Base-by-base conservation (phyloP, 2,888 invertebrate species). In the Pharmacophagus antenor region DNA sequence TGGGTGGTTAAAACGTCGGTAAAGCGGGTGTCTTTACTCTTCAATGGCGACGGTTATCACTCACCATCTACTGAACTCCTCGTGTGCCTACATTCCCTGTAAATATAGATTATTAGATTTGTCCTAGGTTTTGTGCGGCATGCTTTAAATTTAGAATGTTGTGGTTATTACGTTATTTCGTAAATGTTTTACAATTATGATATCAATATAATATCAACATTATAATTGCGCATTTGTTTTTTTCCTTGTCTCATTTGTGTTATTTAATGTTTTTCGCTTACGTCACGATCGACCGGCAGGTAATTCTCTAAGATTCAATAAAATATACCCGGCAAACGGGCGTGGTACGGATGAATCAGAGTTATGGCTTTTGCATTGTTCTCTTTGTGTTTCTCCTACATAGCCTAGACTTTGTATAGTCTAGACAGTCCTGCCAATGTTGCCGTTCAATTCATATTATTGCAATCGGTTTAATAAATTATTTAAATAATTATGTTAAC, bases 331-430 rank as follows among this genome's bases (percentile, higher is more conserved):
- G 42, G 41, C 27, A 48, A 46, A n/a, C 18, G 54, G 59, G 58
- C 41, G 52, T 23, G 52, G 52, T 58, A 12, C 15, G 20, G 31
- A 31, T 60, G 59, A 60, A 31, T 60, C 52, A 60, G 59, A 31
- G 23, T 37, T 12, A 49, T 21, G 49, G 37, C 31, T 31, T n/a
- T 55, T 37, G 46, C 21, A 31, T 60, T 53, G 56, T 58, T 50
- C 55, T 58, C 41, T 59, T 59, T 59, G 58, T 59, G 20, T 44
- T 44, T 57, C 22, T 50, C n/a, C n/a, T n/a, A n/a, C 42, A 50
- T 12, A 27, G 44, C 44, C 51, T 51, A 46, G 51, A 22, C 10
- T 15, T 22, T 18, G 42, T 44, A 44, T 44, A 47, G 47, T 47
- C 47, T 47, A 47, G 47, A 47, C 47, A 37, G 15, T 37, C 15